A percentile compares a stretch with the other conserved stretches of the same genome.
Conservation (phyloP, 2,888 invertebrate genomes). For the Plagodis pulveraria region DNA sequence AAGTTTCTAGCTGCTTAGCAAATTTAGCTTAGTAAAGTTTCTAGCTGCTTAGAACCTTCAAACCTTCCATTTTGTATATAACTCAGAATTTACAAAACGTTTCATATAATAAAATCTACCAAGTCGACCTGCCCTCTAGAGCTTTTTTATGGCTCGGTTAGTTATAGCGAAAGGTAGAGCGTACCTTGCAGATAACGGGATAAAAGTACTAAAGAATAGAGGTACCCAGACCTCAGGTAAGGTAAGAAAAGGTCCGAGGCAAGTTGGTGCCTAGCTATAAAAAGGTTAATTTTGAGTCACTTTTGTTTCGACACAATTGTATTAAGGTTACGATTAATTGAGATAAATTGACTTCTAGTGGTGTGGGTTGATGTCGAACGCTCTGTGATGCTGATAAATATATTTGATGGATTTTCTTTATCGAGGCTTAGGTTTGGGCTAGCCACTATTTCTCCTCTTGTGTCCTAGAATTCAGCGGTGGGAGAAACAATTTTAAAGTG, state of each 20-base stretch:
- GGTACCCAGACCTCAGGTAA: not conserved
- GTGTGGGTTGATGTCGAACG: too few species aligned
- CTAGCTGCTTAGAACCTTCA: too few species aligned
- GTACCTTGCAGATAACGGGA: constrained; percentile 5
- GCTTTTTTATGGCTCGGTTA: constrained; percentile 27
- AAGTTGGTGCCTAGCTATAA: too few species aligned
- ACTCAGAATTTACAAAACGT: not conserved
- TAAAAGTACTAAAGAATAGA: constrained; percentile 3
- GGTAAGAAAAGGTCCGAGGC: not conserved
- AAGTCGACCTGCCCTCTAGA: not conserved
- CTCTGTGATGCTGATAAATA: too few species aligned
- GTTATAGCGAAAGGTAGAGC: constrained; percentile 16
- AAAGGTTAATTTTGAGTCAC: not conserved
- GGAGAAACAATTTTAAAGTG: too few species aligned
- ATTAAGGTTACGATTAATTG: not conserved
- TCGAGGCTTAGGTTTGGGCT: too few species aligned
- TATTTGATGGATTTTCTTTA: too few species aligned
- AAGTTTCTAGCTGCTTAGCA: too few species aligned
- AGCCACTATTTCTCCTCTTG: too few species aligned
- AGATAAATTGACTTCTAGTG: not conserved
- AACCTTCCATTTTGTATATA: not conserved
- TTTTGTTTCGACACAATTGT: not conserved
- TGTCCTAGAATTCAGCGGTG: too few species aligned
- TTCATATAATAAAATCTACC: constrained; percentile 5
- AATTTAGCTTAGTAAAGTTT: too few species aligned